Conservation (phyloP, 2,113 vertebrate genomes). For the Brienomyrus longianalis region DNA sequence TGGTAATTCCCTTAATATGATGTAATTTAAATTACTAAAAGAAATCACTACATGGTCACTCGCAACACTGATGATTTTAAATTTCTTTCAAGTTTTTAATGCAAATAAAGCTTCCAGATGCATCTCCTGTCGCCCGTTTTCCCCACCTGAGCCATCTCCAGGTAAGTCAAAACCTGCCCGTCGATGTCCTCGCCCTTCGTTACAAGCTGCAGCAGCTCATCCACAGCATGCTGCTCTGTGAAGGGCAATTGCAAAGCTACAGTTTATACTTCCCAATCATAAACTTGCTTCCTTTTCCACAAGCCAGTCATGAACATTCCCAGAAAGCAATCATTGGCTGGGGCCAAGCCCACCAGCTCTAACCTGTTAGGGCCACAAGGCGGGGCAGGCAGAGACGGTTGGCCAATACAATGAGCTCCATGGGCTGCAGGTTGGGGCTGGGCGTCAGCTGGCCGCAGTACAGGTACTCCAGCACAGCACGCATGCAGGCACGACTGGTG, state of each 20-base stretch:
- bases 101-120: neutral
- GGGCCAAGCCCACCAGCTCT: neutral
- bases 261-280: constrained; percentile 10
- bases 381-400: constrained; percentile 80
- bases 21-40: neutral
- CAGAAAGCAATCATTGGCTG: neutral
- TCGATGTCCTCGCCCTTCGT: constrained; percentile 74
- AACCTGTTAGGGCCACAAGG: constrained; percentile 78
- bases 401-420: constrained; percentile 73
- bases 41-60: neutral
- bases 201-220: constrained; percentile 67
- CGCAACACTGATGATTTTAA: neutral
- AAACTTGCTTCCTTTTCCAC: neutral
- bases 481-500: constrained; percentile 71
- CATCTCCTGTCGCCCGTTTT: neutral
- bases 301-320: neutral
- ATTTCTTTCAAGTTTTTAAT: neutral
- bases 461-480: constrained; percentile 74
- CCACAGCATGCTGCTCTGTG: constrained; percentile 76
- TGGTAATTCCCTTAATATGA: neutral
- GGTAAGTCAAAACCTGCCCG: constrained; percentile 75
- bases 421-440: constrained; percentile 63
- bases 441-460: constrained; percentile 73
- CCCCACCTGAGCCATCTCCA: constrained; percentile 77
- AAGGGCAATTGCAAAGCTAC: constrained; percentile 3